phyloP scores from a whole-genome alignment of 2,113 vertebrate genomes.

The Myxocyprinus asiaticus region DNA sequence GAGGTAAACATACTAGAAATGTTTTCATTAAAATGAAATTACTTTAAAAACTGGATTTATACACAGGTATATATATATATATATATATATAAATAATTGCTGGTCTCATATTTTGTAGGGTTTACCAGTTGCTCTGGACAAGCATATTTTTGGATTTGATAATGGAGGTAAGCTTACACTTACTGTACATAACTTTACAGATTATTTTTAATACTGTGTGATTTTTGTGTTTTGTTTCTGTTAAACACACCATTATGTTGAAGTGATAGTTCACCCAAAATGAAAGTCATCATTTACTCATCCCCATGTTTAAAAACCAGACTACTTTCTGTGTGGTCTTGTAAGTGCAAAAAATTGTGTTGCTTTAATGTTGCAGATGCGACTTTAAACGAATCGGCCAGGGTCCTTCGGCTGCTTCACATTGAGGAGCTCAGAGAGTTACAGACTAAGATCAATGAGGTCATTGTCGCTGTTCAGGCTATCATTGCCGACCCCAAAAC shows the following conservation, averaged over 20 bases:
- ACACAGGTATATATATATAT: neutral
- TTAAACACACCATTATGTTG: too few relatives aligned
- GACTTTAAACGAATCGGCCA: constrained; percentile 91
- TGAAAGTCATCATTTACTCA: too few relatives aligned
- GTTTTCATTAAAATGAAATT: too few relatives aligned
- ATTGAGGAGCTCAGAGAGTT: constrained; percentile 96
- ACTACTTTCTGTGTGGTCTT: neutral
- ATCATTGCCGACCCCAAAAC: constrained; percentile 98
- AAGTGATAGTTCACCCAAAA: too few relatives aligned
- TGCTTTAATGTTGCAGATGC: constrained; percentile 77
- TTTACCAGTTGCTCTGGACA: constrained; percentile 90
- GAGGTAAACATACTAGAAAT: constrained; percentile 76
- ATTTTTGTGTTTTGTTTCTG: too few relatives aligned
- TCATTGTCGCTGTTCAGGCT: constrained; percentile 95
- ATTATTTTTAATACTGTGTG: too few relatives aligned
- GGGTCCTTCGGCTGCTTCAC: constrained; percentile 92
- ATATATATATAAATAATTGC: neutral
- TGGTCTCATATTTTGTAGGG: constrained; percentile 73
- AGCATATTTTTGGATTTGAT: constrained; percentile 94
- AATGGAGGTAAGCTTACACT: constrained; percentile 84
- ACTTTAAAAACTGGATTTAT: too few relatives aligned
- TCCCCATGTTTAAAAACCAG: too few relatives aligned
- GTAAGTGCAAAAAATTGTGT: neutral
- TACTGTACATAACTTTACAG: too few relatives aligned
- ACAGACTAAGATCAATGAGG: constrained; percentile 96